phyloP scores from a whole-genome alignment of 1,140 invertebrate species.

The Anastrepha ludens region DNA sequence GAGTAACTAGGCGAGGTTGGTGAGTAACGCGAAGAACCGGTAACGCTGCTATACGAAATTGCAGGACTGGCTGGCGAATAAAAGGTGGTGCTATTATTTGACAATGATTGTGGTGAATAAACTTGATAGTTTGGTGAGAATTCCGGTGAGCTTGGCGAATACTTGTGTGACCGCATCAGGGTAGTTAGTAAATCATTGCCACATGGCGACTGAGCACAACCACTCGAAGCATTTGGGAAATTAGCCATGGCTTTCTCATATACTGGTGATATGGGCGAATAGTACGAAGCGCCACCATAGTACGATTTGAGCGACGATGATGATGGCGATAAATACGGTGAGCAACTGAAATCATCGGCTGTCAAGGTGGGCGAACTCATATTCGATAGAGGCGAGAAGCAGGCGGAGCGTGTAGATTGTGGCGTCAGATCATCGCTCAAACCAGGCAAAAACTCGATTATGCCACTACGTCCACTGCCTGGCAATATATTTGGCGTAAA shows the following conservation, averaged over 20 bases:
- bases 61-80: conserved; percentile 82
- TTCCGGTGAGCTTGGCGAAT: conserved; percentile 80
- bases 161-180: conserved; percentile 82
- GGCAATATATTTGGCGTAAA: conserved; percentile 67
- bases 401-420: conserved; percentile 66
- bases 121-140: conserved; percentile 63
- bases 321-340: conserved; percentile 83
- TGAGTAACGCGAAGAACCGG: conserved; percentile 85
- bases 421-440: conserved; percentile 2
- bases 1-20: conserved; percentile 84
- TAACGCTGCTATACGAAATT: conserved; percentile 20
- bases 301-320: conserved; percentile 82
- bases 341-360: conserved; percentile 79
- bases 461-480: conserved; percentile 21
- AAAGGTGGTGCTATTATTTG: neutral
- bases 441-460: conserved; percentile 19
- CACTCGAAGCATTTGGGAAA: neutral
- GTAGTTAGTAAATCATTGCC: conserved; percentile 84
- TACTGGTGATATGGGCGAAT: conserved; percentile 85
- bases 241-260: conserved; percentile 69
- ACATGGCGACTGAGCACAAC: conserved; percentile 68
- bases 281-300: conserved; percentile 75
- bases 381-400: conserved; percentile 93
- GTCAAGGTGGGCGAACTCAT: conserved; percentile 90
- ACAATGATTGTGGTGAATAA: conserved; percentile 35